Evolutionary conservation across 2,797 vertebrate genomes (phyloP).

Genomic region (Schizopygopsis malacanthus): DNA sequence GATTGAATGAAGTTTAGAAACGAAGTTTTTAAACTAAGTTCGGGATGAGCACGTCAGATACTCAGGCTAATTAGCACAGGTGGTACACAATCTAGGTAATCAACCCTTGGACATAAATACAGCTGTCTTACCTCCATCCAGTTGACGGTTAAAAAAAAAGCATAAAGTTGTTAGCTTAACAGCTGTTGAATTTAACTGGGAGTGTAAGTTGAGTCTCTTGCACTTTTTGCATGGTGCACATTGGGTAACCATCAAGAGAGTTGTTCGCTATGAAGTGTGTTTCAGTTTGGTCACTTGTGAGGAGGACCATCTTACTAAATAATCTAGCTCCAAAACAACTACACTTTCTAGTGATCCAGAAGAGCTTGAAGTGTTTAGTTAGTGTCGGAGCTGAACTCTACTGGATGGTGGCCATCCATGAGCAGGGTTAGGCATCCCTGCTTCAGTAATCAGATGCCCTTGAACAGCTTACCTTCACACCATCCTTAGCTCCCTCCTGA

Average conservation of each 20-base stretch:
- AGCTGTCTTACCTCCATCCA: too few species aligned
- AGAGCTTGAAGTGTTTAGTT: neutral
- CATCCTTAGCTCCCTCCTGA: conserved; percentile 95
- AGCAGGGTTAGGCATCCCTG: too few species aligned
- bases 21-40: too few species aligned
- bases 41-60: too few species aligned
- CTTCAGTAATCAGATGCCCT: neutral
- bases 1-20: too few species aligned
- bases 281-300: neutral
- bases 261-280: neutral
- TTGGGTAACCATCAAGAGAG: too few species aligned
- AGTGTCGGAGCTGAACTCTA: neutral
- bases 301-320: neutral
- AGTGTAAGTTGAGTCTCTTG: neutral
- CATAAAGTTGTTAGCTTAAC: neutral
- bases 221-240: neutral
- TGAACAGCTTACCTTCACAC: conserved; percentile 83
- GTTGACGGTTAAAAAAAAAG: too few species aligned
- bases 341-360: neutral
- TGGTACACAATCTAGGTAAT: too few species aligned
- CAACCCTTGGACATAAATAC: too few species aligned
- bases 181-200: neutral
- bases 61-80: too few species aligned
- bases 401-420: neutral
- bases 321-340: neutral